A percentile compares a stretch with the other conserved stretches of the same genome.
Conservation (phyloP, 2,113 vertebrate genomes). For the Grammomys surdaster region DNA sequence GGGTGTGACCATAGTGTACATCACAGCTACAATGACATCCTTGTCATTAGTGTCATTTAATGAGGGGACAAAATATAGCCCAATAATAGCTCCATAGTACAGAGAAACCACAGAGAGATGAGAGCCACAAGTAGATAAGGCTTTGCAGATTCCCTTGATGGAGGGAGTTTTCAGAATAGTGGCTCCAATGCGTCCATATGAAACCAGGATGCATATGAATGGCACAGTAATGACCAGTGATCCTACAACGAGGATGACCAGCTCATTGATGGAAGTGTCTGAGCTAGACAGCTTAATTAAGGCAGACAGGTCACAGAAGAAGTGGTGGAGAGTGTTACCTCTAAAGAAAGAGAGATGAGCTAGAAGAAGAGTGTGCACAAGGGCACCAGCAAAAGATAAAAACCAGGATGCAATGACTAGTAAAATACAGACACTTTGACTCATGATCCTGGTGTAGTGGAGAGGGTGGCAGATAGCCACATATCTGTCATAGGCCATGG, state of each 20-base stretch:
- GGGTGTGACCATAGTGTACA: slow-evolving; percentile 75
- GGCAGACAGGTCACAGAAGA: slow-evolving; percentile 79
- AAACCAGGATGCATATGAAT: slow-evolving; percentile 54
- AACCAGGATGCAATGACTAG: slow-evolving; percentile 67
- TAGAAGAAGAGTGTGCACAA: slow-evolving; percentile 73
- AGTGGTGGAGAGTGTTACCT: slow-evolving; percentile 68
- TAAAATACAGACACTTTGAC: slow-evolving; percentile 52
- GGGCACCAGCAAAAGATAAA: slow-evolving; percentile 40
- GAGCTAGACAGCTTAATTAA: slow-evolving; percentile 77
- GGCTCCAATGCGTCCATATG: slow-evolving; percentile 62
- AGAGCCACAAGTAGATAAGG: slow-evolving; percentile 73
- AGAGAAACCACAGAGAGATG: slow-evolving; percentile 71
- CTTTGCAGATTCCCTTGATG: slow-evolving; percentile 57
- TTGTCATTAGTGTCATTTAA: slow-evolving; percentile 53
- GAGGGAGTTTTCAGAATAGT: slow-evolving; percentile 59
- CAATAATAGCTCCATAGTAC: slow-evolving; percentile 64
- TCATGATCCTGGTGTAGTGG: slow-evolving; percentile 76
- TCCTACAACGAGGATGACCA: slow-evolving; percentile 60
- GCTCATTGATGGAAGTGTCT: slow-evolving; percentile 68
- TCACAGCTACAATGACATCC: slow-evolving; percentile 66
- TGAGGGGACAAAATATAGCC: slow-evolving; percentile 59
- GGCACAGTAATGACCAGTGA: slow-evolving; percentile 1
- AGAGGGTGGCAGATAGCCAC: slow-evolving; percentile 59
- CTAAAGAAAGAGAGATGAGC: slow-evolving; percentile 57
- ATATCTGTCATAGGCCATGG: slow-evolving; percentile 66